Conservation (phyloP, 2,888 invertebrate genomes). For the Chirona hameri region DNA sequence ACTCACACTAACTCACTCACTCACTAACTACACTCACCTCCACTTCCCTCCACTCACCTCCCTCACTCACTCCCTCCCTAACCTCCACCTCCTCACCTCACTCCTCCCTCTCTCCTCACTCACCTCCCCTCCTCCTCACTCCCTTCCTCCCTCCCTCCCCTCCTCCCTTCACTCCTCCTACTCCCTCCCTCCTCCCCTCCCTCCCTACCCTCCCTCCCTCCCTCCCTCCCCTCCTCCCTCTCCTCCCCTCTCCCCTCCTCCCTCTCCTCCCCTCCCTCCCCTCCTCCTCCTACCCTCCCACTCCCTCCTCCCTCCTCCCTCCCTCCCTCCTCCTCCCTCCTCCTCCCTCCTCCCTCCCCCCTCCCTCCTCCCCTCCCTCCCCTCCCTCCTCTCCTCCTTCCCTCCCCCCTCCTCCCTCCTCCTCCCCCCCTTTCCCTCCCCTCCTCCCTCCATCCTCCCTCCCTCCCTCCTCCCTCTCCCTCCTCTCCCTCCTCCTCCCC, state of each 20-base stretch:
- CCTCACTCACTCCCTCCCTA: too few relatives aligned
- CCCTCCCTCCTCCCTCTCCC: too few relatives aligned
- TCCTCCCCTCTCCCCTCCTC: too few relatives aligned
- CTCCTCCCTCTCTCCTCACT: slow-evolving; percentile 9
- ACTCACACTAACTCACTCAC: too few relatives aligned
- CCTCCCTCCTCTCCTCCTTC: not conserved
- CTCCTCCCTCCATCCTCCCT: not conserved
- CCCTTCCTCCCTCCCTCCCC: too few relatives aligned
- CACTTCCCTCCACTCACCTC: not conserved
- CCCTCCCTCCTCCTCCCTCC: not conserved
- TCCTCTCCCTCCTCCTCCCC: not conserved
- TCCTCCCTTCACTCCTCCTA: not conserved
- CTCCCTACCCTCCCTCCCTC: not conserved
- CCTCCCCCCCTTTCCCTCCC: too few relatives aligned
- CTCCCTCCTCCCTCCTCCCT: too few relatives aligned
- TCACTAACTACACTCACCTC: not conserved
- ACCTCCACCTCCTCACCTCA: not conserved
- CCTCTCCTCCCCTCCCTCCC: not conserved
- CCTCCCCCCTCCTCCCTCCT: not conserved
- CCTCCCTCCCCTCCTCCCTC: not conserved
- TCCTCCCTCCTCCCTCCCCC: not conserved
- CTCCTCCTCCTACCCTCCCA: too few relatives aligned
- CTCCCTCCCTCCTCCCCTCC: not conserved
- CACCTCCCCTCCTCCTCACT: too few relatives aligned
- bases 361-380: not conserved